Evolutionary conservation across 2,113 vertebrate species (phyloP).

Genomic region (Callithrix jacchus): DNA sequence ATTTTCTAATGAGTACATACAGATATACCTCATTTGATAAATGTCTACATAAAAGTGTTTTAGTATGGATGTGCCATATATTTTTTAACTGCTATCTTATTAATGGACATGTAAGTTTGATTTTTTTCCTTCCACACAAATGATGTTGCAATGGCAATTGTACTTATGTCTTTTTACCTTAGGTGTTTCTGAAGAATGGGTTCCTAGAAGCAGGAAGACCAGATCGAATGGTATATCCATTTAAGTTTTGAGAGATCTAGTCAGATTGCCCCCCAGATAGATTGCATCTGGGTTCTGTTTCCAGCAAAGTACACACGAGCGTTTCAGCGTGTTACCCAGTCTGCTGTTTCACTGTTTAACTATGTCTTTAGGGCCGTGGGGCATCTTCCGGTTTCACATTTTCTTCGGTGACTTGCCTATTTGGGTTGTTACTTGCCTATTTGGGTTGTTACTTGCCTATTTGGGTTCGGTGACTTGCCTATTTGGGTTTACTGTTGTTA

Average conservation of each 20-base stretch:
- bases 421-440: neutral
- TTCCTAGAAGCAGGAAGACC: neutral
- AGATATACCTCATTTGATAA: neutral
- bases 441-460: neutral
- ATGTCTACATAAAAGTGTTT: neutral
- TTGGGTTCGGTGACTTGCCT: neutral
- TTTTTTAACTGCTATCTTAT: neutral
- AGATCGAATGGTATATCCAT: neutral
- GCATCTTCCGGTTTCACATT: neutral
- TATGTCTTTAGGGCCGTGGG: neutral
- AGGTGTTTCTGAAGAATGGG: neutral
- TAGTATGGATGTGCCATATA: neutral
- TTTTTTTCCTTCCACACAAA: neutral
- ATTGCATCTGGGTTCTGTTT: neutral
- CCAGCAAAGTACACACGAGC: neutral
- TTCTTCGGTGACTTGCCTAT: neutral
- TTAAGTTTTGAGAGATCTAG: neutral
- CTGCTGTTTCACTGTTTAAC: neutral
- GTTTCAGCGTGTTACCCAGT: neutral
- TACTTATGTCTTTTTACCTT: neutral
- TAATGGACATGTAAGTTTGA: neutral
- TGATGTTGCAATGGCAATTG: neutral
- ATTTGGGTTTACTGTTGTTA: neutral
- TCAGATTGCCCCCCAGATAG: neutral
- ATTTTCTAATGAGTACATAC: neutral